Evolutionary conservation across 2,797 vertebrate genomes (phyloP).

Genomic region (Acrossocheilus wenchowensis): DNA sequence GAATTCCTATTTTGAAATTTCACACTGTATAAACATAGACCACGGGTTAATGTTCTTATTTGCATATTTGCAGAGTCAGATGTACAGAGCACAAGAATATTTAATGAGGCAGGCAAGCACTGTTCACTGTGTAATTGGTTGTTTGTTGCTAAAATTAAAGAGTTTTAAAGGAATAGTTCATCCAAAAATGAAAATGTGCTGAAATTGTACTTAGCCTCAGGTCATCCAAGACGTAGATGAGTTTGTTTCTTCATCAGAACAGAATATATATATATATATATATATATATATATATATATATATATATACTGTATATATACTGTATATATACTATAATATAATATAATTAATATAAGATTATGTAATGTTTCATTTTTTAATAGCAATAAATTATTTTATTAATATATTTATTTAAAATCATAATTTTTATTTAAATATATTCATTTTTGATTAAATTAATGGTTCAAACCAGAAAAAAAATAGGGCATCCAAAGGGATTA

Average conservation of each 20-base stretch:
- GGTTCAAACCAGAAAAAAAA: background rate
- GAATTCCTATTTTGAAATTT: background rate
- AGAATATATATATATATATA: background rate
- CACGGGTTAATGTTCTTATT: background rate
- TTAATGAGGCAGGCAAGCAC: background rate
- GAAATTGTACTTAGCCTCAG: background rate
- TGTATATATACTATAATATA: too few relatives aligned
- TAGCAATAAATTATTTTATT: background rate
- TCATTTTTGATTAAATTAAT: background rate
- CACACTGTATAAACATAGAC: background rate
- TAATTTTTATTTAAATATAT: background rate
- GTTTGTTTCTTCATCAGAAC: background rate
- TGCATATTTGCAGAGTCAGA: slow-evolving; percentile 24
- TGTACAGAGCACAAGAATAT: slow-evolving; percentile 1
- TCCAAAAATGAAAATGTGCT: background rate
- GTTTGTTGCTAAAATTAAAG: slow-evolving; percentile 6
- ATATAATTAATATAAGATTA: background rate
- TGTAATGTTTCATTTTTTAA: background rate
- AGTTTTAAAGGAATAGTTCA: background rate
- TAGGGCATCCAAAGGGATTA: background rate
- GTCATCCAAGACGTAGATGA: background rate
- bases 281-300: too few relatives aligned
- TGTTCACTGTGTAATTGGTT: background rate
- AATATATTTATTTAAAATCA: background rate
- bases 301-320: too few relatives aligned